Base-by-base conservation (phyloP, 2,113 vertebrate species). In the Lagenorhynchus albirostris region DNA sequence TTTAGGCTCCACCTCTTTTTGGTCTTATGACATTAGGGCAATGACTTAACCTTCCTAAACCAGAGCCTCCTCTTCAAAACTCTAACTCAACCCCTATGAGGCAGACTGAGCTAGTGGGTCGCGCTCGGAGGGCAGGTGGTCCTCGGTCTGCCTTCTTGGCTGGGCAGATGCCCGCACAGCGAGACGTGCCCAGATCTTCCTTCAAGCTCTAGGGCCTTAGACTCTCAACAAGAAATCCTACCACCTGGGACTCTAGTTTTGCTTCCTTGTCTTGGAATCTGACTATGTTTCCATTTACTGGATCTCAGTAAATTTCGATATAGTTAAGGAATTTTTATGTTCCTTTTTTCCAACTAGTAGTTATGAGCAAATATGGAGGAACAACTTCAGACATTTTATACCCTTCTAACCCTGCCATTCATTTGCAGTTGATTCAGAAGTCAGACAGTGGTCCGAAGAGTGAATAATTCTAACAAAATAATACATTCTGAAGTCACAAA, bases 391-490 rank as follows among this genome's bases (percentile, higher is more conserved):
- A 55, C 1, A 23, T 70, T 73, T 58, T 58, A 62, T 71, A 84
- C n/a, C 17, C 31, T 92, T 96, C 71, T 94, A 70, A 65, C 15
- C 31, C 25, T 71, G 21, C 29, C 14, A 73, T 60, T 92, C 76
- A 55, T 88, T n/a, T 71, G n/a, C 17, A 63, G 17, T 85, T 92
- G 90, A 95, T 90, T 95, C 62, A 71, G 44, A 95, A 65, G 65
- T 63, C n/a, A 77, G n/a, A 62, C 8, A 47, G 60, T 77, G n/a
- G 33, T 80, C 74, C 65, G 50, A 71, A 82, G n/a, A 77, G 4
- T 80, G 74, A 70, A 50, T 83, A 31, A 76, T 90, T 87, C 83
- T 86, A 93, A 95, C 29, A 92, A 94, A 96, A 62, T 41, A 53
- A 26, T 85, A 13, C 38, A 76, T 68, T 81, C 53, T 77, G 81